These are phyloP conservation scores for Asbolus verrucosus DNA, from an alignment of 1,140 invertebrate genomes.

Conservation along the genomic window DNA sequence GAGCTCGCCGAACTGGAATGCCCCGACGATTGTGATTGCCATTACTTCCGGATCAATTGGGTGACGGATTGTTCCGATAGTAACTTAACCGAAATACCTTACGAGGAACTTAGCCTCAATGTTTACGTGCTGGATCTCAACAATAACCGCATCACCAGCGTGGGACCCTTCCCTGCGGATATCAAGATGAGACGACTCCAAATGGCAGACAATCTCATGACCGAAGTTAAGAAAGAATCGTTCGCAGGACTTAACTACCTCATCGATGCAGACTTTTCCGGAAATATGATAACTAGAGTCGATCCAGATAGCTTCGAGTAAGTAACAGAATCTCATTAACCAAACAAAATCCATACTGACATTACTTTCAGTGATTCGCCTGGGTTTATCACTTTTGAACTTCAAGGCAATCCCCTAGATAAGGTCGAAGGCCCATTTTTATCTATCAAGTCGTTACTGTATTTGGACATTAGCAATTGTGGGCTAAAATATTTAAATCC, in stretches of 20 bases:
- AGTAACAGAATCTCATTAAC: conserved; percentile 63
- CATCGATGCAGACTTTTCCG: conserved; percentile 77
- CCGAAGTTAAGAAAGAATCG: conserved; percentile 70
- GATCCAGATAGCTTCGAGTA: conserved; percentile 78
- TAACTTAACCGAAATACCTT: conserved; percentile 77
- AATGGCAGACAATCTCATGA: conserved; percentile 75
- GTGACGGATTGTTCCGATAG: conserved; percentile 82
- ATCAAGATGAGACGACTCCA: conserved; percentile 78
- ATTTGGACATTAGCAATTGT: conserved; percentile 76
- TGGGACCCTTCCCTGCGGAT: conserved; percentile 72
- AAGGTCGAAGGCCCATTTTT: conserved; percentile 75
- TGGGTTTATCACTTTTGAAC: conserved; percentile 76
- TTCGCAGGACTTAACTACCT: conserved; percentile 75
- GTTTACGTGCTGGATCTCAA: conserved; percentile 80
- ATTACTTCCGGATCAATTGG: conserved; percentile 82
- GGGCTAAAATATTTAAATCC: conserved; percentile 70
- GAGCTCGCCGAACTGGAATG: conserved; percentile 75
- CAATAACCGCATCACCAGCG: conserved; percentile 73
- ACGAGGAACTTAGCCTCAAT: conserved; percentile 75
- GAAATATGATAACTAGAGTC: conserved; percentile 72
- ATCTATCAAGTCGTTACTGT: conserved; percentile 73
- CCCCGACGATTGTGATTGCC: conserved; percentile 79
- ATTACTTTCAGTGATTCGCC: conserved; percentile 71
- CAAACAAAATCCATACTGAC: conserved; percentile 7
- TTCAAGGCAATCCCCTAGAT: conserved; percentile 76